A percentile compares a stretch with the other conserved stretches of the same genome.
Conservation (phyloP, 2,113 vertebrate genomes). For the Bubo bubo region DNA sequence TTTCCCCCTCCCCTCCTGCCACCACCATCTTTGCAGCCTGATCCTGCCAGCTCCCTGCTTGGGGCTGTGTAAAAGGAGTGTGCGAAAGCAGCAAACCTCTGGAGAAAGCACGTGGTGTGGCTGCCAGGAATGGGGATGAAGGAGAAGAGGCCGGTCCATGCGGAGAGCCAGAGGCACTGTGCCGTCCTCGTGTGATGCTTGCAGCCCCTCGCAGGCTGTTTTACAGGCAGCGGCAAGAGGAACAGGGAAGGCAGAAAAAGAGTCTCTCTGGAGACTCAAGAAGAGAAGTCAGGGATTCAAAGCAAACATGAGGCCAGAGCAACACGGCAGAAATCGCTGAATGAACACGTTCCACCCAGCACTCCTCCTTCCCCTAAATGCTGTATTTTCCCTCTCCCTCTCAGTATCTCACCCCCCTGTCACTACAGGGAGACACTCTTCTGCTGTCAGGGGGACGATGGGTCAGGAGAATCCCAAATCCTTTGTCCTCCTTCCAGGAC, state of each 20-base stretch:
- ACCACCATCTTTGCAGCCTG: not conserved
- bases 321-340: not conserved
- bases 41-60: not conserved
- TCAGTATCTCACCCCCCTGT: not conserved
- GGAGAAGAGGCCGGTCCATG: not conserved
- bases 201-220: not conserved
- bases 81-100: not conserved
- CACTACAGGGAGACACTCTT: not conserved
- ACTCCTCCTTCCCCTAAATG: not conserved
- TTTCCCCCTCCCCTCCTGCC: not conserved
- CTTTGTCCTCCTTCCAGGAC: not conserved
- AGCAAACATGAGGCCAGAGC: not conserved
- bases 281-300: not conserved
- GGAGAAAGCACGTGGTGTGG: rapidly evolving
- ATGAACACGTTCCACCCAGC: not conserved
- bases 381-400: not conserved
- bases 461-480: not conserved
- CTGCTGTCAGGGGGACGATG: not conserved
- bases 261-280: not conserved
- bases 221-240: not conserved
- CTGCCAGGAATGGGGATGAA: not conserved
- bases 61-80: not conserved
- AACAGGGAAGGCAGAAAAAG: not conserved
- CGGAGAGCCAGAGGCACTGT: not conserved
- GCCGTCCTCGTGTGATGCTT: not conserved